Evolutionary conservation across 2,797 vertebrate species (phyloP), one percentile per base, ranked within the genome.

Genomic region (Rhynchonycteris naso): DNA sequence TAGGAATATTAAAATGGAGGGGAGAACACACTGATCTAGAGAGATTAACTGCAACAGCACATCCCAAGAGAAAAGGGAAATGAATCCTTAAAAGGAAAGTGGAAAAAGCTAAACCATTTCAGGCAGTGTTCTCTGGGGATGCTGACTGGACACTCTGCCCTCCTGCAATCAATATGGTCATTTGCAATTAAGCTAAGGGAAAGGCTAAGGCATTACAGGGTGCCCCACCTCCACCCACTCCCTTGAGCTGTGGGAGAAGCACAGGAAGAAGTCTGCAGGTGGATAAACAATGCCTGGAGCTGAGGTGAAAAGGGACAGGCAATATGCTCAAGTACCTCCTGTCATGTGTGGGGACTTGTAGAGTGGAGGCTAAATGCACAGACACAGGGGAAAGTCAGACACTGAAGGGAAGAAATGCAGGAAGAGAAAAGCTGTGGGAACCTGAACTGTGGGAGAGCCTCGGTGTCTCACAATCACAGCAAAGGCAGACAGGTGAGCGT

Each of bases 41-140:
- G 91, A 90, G 50, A 89, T 63, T 56, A 91, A 90, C 54, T 69
- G 35, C 85, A 80, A 78, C 14, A 47, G 30, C n/a, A 66, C 83
- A 69, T 59, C 79, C 43, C 61, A 83, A 56, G 58, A 8, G 43
- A 72, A 81, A 79, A 56, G 82, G 81, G 24, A 89, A 65, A 86
- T 22, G 65, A 92, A 71, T 90, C 58, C 50, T 80, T 82, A 82
- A 59, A 88, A 83, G 69, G 52, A 75, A 86, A 83, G 30, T 50
- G 50, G 76, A 71, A 88, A 83, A 82, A 54, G 24, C 33, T 7
- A 63, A n/a, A 14, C 75, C 33, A 10, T 68, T 59, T 74, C 26
- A 58, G 79, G 69, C 68, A 68, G 43, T 11, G 38, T 28, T 93
- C 82, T 87, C 82, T 83, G 59, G 71, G 91, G 79, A 83, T 22